Base-by-base conservation (phyloP, 2,888 invertebrate species). In the Epinotia bilunana region DNA sequence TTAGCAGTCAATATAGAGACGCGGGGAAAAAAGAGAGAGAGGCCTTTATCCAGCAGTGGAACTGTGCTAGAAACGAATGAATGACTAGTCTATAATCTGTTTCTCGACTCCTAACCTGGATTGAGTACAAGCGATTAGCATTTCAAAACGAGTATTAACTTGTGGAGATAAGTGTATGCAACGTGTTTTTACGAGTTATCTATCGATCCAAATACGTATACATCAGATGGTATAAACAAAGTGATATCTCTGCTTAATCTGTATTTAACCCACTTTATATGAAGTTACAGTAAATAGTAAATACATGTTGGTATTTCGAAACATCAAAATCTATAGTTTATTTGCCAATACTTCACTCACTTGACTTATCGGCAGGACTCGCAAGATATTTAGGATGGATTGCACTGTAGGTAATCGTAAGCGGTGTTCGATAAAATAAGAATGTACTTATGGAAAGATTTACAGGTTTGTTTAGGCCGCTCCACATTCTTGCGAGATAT, bases 111-210 rank as follows among this genome's bases (percentile, higher is more conserved):
- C 12, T 46, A 46, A 3, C 46, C 43, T 49, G 49, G 16, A 49
- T 49, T 49, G n/a, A 16, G 49, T 49, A 49, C 16, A 49, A 49
- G 49, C n/a, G 49, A 49, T 57, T 57, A 12, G 63, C 39, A 12
- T 39, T 39, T 18, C 49, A 62, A 63, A 53, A 62, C 55, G 55
- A 63, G 5, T 49, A 20, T 2, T 1, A 6, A 3, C 9, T 23
- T 64, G 16, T 64, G 23, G 49, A 65, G 28, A 65, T 53, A 28
- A 61, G 28, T 64, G 49, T 49, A 65, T 33, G 65, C 53, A 65
- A 65, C 9, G 53, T 33, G 33, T 65, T 53, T 64, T 49, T 65
- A 20, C 16, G 1, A 28, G 49, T 62, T 20, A 63, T 63, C 63
- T 2, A 64, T 46, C 3, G 18, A 63, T 46, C 46, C 39, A 39